Conservation (phyloP, 2,113 vertebrate genomes). For the Archocentrus centrarchus region DNA sequence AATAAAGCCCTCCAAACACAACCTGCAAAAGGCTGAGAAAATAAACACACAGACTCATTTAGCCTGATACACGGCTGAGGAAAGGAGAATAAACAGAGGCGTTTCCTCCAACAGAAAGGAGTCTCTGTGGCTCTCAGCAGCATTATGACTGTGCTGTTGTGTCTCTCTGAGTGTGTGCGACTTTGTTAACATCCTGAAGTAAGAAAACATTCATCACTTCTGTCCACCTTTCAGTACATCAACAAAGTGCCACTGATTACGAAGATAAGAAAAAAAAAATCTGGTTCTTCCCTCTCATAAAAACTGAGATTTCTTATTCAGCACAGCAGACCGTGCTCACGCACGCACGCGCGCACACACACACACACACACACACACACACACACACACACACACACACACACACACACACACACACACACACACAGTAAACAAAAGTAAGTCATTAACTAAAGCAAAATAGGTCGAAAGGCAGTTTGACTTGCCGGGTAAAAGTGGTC, state of each 20-base stretch:
- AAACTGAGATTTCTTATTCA: neutral
- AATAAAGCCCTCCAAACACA: conserved; percentile 63
- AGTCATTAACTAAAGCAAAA: neutral
- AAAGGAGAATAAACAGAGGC: conserved; percentile 71
- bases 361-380: no score
- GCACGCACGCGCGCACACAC: no score
- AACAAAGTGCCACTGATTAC: neutral
- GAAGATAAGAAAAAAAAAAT: neutral
- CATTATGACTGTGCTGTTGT: conserved; percentile 30
- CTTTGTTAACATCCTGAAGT: conserved; percentile 20
- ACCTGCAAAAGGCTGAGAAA: conserved; percentile 57
- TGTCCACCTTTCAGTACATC: neutral
- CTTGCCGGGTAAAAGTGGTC: neutral
- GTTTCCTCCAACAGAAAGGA: conserved; percentile 60
- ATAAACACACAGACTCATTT: conserved; percentile 68
- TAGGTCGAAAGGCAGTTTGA: neutral
- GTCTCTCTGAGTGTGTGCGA: conserved; percentile 17
- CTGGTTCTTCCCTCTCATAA: neutral
- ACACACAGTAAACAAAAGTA: neutral
- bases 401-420: neutral
- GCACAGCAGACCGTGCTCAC: no score
- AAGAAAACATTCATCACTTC: conserved; percentile 18
- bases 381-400: no score
- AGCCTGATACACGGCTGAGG: conserved; percentile 46
- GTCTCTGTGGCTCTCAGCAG: conserved; percentile 55